phyloP scores from a whole-genome alignment of 1,140 invertebrate genomes.

The Hylaeus anthracinus region DNA sequence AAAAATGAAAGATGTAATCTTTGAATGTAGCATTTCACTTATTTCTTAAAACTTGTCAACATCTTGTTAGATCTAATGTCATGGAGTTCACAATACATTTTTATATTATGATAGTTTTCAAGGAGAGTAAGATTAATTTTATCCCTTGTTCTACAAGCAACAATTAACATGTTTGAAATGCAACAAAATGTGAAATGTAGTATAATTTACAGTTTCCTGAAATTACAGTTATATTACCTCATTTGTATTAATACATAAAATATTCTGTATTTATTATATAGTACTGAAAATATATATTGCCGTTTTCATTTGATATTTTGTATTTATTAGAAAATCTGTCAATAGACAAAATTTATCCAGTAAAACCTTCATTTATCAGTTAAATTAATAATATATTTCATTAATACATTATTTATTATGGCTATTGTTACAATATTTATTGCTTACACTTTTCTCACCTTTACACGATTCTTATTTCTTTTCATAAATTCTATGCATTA shows the following conservation, averaged over 20 bases:
- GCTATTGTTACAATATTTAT: background rate
- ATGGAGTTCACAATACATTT: background rate
- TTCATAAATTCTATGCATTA: background rate
- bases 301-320: background rate
- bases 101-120: slow-evolving; percentile 1
- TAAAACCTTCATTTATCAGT: background rate
- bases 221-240: background rate
- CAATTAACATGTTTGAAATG: background rate
- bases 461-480: background rate
- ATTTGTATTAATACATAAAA: background rate
- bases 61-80: background rate
- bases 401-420: background rate
- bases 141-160: background rate
- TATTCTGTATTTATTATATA: slow-evolving; percentile 15
- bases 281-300: slow-evolving; percentile 2
- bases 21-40: background rate
- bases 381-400: slow-evolving; percentile 12
- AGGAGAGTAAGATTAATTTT: background rate
- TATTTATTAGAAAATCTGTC: background rate
- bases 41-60: background rate
- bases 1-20: background rate
- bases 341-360: background rate
- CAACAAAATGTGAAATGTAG: background rate
- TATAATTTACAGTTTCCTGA: slow-evolving; percentile 4
- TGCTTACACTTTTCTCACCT: background rate